Conservation (phyloP, 2,888 invertebrate genomes). For the Bembecia ichneumoniformis region DNA sequence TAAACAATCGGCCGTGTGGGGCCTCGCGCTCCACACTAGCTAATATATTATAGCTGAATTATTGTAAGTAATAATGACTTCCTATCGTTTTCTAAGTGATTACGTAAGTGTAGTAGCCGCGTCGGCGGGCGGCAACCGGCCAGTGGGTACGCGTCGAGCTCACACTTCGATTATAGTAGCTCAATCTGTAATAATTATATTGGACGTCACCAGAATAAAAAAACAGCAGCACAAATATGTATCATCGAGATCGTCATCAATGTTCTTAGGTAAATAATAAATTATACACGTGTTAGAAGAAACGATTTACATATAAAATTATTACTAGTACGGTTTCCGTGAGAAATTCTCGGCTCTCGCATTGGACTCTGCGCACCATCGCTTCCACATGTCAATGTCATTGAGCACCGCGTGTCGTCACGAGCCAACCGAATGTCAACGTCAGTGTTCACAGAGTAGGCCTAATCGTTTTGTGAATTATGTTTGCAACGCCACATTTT, state of each 20-base stretch:
- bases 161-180: constrained; percentile 13
- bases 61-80: constrained; percentile 67
- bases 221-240: constrained; percentile 34
- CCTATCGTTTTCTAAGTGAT: constrained; percentile 65
- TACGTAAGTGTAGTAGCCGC: constrained; percentile 35
- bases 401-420: background rate
- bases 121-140: constrained; percentile 5
- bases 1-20: constrained; percentile 41
- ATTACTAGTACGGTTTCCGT: background rate
- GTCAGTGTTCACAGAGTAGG: constrained; percentile 26
- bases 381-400: background rate
- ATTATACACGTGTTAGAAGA: constrained; percentile 40
- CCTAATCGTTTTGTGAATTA: constrained; percentile 32
- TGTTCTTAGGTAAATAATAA: constrained; percentile 54
- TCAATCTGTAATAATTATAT: constrained; percentile 15
- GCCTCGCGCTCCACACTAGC: constrained; percentile 41
- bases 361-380: background rate
- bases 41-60: constrained; percentile 56
- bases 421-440: background rate
- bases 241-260: constrained; percentile 51
- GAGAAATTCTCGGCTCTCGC: background rate
- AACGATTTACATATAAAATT: constrained; percentile 14
- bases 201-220: constrained; percentile 16
- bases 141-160: constrained; percentile 3
- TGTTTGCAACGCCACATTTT: constrained; percentile 11